Conservation (phyloP, 2,797 vertebrate species). For the Intellagama lesueurii region DNA sequence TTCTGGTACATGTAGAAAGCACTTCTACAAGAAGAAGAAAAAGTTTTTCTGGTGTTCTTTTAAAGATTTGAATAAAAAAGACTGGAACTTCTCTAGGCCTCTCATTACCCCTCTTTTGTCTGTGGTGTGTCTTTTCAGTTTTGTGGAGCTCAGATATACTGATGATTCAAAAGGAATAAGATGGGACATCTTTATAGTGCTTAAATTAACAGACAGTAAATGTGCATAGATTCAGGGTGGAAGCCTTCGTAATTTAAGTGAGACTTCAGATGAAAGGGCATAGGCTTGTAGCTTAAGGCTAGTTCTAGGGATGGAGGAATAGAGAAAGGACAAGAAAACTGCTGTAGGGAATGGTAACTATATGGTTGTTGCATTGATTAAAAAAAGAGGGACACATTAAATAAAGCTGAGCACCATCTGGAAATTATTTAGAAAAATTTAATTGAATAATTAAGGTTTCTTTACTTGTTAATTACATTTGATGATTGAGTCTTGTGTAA, state of each 20-base stretch:
- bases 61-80: neutral
- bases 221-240: neutral
- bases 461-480: slow-evolving; percentile 24
- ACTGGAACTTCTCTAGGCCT: neutral
- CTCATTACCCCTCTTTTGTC: neutral
- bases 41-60: neutral
- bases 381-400: neutral
- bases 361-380: neutral
- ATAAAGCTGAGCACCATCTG: neutral
- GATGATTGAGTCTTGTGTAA: slow-evolving; percentile 2
- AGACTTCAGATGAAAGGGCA: neutral
- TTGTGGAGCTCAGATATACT: neutral
- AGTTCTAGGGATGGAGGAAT: neutral
- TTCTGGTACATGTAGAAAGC: neutral
- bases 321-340: neutral
- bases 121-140: neutral
- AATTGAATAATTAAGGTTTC: neutral
- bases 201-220: neutral
- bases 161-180: neutral
- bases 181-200: neutral
- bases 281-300: neutral
- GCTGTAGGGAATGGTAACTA: neutral
- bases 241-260: neutral
- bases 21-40: neutral
- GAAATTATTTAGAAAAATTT: slow-evolving; percentile 7